These are phyloP conservation scores for Spatulosminthurus flaviceps DNA, from an alignment of 2,888 invertebrate species.

Conservation along the genomic window DNA sequence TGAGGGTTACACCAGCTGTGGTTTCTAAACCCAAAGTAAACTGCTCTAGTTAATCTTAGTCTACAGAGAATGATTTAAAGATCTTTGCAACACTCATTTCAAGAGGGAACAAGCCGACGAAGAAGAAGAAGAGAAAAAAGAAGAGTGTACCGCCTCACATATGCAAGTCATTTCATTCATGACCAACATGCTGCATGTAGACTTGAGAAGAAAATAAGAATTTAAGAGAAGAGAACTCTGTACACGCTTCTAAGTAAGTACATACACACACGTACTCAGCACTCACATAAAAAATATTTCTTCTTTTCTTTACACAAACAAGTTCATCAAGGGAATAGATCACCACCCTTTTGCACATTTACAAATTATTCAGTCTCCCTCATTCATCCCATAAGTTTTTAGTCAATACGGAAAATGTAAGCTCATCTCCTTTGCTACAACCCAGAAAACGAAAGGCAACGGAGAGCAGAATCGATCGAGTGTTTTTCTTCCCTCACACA, in stretches of 20 bases:
- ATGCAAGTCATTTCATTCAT: constrained; percentile 4
- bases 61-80: constrained; percentile 45
- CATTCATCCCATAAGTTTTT: too few relatives aligned
- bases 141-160: neutral
- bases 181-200: neutral
- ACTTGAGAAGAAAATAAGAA: neutral
- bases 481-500: too few relatives aligned
- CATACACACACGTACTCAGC: too few relatives aligned
- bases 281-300: neutral
- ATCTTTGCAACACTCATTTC: constrained; percentile 14
- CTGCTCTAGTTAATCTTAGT: constrained; percentile 45
- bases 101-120: neutral
- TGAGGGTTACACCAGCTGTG: constrained; percentile 43
- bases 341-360: constrained; percentile 1
- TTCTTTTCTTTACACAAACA: neutral
- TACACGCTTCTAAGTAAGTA: too few relatives aligned
- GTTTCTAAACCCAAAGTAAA: constrained; percentile 44
- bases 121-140: neutral
- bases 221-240: neutral
- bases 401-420: too few relatives aligned
- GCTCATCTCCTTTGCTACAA: too few relatives aligned
- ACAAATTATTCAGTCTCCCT: neutral
- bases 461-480: too few relatives aligned
- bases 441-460: too few relatives aligned
- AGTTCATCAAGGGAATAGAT: neutral